Evolutionary conservation across 2,113 vertebrate species (phyloP), one percentile per base, ranked within the genome.

Genomic region (Corydoras sp.): DNA sequence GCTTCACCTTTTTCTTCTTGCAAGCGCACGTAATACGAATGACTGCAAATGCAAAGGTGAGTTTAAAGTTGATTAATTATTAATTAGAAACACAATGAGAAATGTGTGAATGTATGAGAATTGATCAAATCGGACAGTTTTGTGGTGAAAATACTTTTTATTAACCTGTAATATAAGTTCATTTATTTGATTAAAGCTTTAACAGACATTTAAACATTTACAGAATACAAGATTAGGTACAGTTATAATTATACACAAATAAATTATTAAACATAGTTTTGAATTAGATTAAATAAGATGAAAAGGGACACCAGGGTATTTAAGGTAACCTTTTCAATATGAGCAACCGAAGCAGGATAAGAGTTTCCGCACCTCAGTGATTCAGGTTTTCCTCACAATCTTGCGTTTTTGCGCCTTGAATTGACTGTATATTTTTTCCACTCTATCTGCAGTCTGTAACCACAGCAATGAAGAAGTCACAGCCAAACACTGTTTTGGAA

Each of bases 301-400:
- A 9, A 9, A 50, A 50, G 5, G 51, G 5, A 53, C 3, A 53
- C 3, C 51, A 2, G 35, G 35, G 35, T 8, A n/a, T 3, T 63
- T 30, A 30, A 58, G 32, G 32, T 64, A 3, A 0, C 54, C 14
- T 58, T 67, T 62, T 62, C 53, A 58, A 14, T 50, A 56, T 65
- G 35, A 67, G 50, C 10, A 58, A 56, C 14, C 32, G 18, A 56
- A 29, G 14, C 32, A 18, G 3, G 29, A 30, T 48, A 2, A 43
- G 15, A 64, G 15, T 59, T 14, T 60, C 60, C 63, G 55, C 1
- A 49, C 56, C 32, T 43, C 30, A 49, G 55, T 76, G 77, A 79
- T 79, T 79, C 77, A 79, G 30, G 69, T 13, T 61, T 79, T 76
- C 77, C 77, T 72, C 51, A 18, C 60, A 63, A 32, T 64, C 51